A percentile compares a stretch with the other conserved stretches of the same genome.
These are phyloP conservation scores for Gyps fulvus DNA, from an alignment of 2,113 vertebrate species.

Conservation along the genomic window DNA sequence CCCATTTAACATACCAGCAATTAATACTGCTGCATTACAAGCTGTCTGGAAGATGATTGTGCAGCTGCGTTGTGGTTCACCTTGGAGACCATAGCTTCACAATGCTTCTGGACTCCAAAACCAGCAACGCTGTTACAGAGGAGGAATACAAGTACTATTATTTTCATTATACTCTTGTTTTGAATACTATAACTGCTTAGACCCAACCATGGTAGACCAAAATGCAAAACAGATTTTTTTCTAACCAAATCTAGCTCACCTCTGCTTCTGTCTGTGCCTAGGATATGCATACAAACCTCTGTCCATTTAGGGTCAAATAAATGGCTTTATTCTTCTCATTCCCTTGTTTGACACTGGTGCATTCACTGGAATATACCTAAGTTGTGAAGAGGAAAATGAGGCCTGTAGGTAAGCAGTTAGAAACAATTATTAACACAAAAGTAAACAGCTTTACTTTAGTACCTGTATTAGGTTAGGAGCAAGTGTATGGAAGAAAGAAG, in stretches of 20 bases:
- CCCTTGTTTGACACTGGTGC: not conserved
- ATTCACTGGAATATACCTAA: not conserved
- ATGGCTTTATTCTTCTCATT: not conserved
- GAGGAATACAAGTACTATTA: not conserved
- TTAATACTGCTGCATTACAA: not conserved
- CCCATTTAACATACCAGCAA: not conserved
- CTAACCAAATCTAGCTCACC: not conserved
- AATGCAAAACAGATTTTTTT: not conserved
- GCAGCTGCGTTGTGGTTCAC: not conserved
- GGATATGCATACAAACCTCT: not conserved
- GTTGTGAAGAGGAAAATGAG: not conserved
- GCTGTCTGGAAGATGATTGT: not conserved
- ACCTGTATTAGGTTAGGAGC: not conserved
- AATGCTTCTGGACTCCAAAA: not conserved
- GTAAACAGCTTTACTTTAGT: not conserved
- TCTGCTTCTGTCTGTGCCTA: not conserved
- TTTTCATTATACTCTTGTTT: not conserved
- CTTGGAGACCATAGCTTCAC: not conserved
- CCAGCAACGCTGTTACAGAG: not conserved
- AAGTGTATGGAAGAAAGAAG: not conserved
- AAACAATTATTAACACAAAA: not conserved
- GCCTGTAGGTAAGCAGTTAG: not conserved
- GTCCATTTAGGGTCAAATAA: not conserved
- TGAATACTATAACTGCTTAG: not conserved
- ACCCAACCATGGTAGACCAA: not conserved